Conservation (phyloP, 2,888 invertebrate species). For the Drosophila ezoana region DNA sequence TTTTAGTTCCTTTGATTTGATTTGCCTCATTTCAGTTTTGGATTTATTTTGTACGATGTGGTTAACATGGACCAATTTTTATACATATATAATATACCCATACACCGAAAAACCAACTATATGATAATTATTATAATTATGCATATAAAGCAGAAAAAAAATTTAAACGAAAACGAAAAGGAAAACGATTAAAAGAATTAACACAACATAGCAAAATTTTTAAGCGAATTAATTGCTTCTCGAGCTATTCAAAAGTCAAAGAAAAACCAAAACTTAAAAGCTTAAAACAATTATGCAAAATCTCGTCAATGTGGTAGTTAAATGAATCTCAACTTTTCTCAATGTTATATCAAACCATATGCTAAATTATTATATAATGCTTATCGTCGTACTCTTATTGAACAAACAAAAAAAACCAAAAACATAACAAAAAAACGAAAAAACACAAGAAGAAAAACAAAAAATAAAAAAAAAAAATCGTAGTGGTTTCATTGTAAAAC, state of each 20-base stretch:
- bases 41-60: slow-evolving; percentile 66
- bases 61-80: slow-evolving; percentile 83
- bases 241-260: slow-evolving; percentile 52
- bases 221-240: slow-evolving; percentile 61
- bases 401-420: slow-evolving; percentile 38
- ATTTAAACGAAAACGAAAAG: slow-evolving; percentile 26
- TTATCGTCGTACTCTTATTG: slow-evolving; percentile 53
- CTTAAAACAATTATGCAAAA: slow-evolving; percentile 64
- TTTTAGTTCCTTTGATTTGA: slow-evolving; percentile 5
- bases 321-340: slow-evolving; percentile 81
- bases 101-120: slow-evolving; percentile 56
- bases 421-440: slow-evolving; percentile 29
- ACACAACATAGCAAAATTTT: slow-evolving; percentile 71
- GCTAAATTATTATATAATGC: slow-evolving; percentile 61
- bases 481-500: slow-evolving; percentile 82
- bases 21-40: slow-evolving; percentile 9
- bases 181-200: slow-evolving; percentile 24
- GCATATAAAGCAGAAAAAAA: slow-evolving; percentile 27
- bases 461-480: slow-evolving; percentile 64
- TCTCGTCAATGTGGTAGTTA: slow-evolving; percentile 79
- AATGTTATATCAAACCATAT: slow-evolving; percentile 70
- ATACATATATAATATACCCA: slow-evolving; percentile 62
- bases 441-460: slow-evolving; percentile 27
- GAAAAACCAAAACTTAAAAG: slow-evolving; percentile 26
- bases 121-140: slow-evolving; percentile 43